phyloP scores from a whole-genome alignment of 2,888 invertebrate genomes.

The Drosophila putrida region DNA sequence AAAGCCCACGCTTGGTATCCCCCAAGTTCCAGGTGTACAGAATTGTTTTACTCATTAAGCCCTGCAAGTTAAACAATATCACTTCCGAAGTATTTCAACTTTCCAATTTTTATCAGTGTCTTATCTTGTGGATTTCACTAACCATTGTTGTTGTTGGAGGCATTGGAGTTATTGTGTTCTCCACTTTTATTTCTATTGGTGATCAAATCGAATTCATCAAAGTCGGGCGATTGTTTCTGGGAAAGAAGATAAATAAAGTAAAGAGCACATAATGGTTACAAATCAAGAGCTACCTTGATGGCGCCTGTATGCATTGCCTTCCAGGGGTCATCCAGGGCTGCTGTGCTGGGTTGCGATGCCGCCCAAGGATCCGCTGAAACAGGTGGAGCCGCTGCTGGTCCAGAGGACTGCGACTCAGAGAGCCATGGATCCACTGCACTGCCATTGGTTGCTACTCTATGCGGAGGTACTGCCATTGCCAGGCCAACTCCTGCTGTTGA shows the following conservation, averaged over 20 bases:
- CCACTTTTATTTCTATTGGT: slow-evolving; percentile 90
- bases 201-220: slow-evolving; percentile 95
- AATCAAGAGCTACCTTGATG: slow-evolving; percentile 68
- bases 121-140: slow-evolving; percentile 2
- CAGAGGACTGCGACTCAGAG: slow-evolving; percentile 53
- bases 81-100: too few relatives aligned
- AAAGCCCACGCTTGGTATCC: too few relatives aligned
- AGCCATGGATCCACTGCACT: slow-evolving; percentile 83
- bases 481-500: slow-evolving; percentile 54
- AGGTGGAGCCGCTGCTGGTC: slow-evolving; percentile 50
- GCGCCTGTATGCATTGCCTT: slow-evolving; percentile 85
- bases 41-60: too few relatives aligned
- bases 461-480: slow-evolving; percentile 59
- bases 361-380: slow-evolving; percentile 72
- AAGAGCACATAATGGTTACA: not conserved
- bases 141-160: slow-evolving; percentile 85
- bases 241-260: not conserved
- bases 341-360: slow-evolving; percentile 70
- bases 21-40: too few relatives aligned
- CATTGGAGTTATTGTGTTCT: slow-evolving; percentile 78
- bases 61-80: too few relatives aligned
- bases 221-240: slow-evolving; percentile 87
- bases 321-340: slow-evolving; percentile 87
- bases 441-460: slow-evolving; percentile 59
- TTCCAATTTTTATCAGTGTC: not conserved